Evolutionary conservation across 2,888 invertebrate genomes (phyloP).

Genomic region (Trichacis sp.): DNA sequence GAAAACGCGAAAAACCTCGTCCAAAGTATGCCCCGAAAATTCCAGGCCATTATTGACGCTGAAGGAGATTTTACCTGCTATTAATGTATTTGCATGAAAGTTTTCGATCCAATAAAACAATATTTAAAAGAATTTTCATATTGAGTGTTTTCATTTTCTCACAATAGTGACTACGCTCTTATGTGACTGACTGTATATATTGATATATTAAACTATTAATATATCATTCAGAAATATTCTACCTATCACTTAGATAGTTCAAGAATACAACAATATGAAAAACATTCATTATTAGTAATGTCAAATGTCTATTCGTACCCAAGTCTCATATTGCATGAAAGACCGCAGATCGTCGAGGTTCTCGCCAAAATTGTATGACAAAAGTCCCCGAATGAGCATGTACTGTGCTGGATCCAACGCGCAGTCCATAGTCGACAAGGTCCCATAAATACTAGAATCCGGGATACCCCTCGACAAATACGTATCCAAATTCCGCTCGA

Average conservation of each 20-base stretch:
- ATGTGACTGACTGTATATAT: background rate
- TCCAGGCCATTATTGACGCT: background rate
- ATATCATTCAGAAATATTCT: no score
- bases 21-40: background rate
- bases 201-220: no score
- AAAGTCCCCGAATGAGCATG: conserved; percentile 86
- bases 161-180: background rate
- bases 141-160: background rate
- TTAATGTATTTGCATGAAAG: background rate
- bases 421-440: conserved; percentile 86
- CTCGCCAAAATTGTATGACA: conserved; percentile 92
- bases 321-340: conserved; percentile 52
- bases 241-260: no score
- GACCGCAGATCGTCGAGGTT: conserved; percentile 76
- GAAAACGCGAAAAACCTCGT: background rate
- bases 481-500: conserved; percentile 85
- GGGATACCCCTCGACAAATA: conserved; percentile 72
- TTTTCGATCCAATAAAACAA: background rate
- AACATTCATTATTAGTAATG: no score
- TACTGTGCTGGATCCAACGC: conserved; percentile 88
- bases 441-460: conserved; percentile 87
- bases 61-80: background rate
- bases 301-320: no score
- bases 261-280: no score
- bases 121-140: background rate